A percentile compares a stretch with the other conserved stretches of the same genome.
These are phyloP conservation scores for Rhabditoides inermis DNA, from an alignment of 2,888 invertebrate species.

Conservation along the genomic window DNA sequence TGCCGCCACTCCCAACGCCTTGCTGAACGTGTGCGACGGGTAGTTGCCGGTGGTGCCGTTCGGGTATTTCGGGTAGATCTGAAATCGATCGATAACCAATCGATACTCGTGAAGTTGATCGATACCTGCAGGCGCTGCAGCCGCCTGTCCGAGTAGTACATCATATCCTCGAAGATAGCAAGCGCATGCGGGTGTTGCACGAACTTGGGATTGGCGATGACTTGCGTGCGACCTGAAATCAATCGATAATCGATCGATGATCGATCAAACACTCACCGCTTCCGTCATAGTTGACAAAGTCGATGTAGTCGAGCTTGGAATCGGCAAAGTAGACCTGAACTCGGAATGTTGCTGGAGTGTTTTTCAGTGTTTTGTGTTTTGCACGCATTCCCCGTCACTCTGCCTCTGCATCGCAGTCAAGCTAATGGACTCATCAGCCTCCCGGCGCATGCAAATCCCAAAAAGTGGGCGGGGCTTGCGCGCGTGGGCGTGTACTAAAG, in stretches of 20 bases:
- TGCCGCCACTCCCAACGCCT: conserved; percentile 87
- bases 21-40: conserved; percentile 77
- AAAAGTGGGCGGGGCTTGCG: no score
- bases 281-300: conserved; percentile 93
- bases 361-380: no score
- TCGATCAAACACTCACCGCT: conserved; percentile 54
- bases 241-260: not conserved
- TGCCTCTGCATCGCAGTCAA: no score
- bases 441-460: no score
- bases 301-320: conserved; percentile 90
- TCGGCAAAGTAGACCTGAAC: conserved; percentile 98
- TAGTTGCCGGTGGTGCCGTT: conserved; percentile 49
- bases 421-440: no score
- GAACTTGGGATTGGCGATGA: conserved; percentile 61
- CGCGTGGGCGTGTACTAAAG: no score
- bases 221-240: conserved; percentile 34
- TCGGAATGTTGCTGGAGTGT: not conserved
- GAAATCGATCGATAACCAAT: conserved; percentile 6
- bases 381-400: no score
- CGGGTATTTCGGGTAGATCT: conserved; percentile 51
- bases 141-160: conserved; percentile 68
- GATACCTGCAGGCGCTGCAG: conserved; percentile 32
- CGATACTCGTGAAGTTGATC: not conserved
- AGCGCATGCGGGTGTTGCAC: conserved; percentile 87
- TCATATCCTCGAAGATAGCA: conserved; percentile 84